A percentile compares a stretch with the other conserved stretches of the same genome.
Conservation (phyloP, 1,140 invertebrate genomes). For the Nasonia longicornis region DNA sequence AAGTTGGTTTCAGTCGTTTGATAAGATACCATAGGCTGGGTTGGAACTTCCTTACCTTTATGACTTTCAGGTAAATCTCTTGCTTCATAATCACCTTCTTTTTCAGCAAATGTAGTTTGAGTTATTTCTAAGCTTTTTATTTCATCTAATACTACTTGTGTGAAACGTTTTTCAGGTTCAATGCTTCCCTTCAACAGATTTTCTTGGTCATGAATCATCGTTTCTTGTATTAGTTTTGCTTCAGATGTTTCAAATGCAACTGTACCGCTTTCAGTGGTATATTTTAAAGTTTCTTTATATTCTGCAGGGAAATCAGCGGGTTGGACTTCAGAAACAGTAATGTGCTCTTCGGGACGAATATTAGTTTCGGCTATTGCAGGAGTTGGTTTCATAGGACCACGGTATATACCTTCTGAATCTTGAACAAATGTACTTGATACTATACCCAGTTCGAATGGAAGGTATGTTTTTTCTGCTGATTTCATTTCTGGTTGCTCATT, state of each 20-base stretch:
- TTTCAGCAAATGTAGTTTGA: slow-evolving; percentile 71
- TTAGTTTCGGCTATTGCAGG: slow-evolving; percentile 68
- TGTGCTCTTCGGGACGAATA: slow-evolving; percentile 70
- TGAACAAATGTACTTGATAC: slow-evolving; percentile 69
- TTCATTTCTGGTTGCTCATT: slow-evolving; percentile 66
- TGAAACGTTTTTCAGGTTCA: slow-evolving; percentile 60
- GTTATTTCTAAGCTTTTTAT: slow-evolving; percentile 69
- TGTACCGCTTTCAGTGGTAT: slow-evolving; percentile 69
- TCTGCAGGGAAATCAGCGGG: slow-evolving; percentile 70
- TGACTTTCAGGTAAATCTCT: slow-evolving; percentile 71
- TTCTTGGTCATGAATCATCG: slow-evolving; percentile 71
- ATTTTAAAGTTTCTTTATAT: slow-evolving; percentile 70
- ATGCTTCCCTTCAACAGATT: slow-evolving; percentile 57
- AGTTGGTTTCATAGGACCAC: slow-evolving; percentile 62
- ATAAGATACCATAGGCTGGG: slow-evolving; percentile 71
- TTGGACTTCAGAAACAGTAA: slow-evolving; percentile 71
- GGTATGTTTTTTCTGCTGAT: slow-evolving; percentile 68
- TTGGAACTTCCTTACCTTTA: slow-evolving; percentile 68
- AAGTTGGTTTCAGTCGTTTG: slow-evolving; percentile 73
- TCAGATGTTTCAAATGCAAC: slow-evolving; percentile 69
- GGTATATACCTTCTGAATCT: slow-evolving; percentile 72
- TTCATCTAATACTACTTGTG: slow-evolving; percentile 63
- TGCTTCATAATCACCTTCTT: slow-evolving; percentile 69
- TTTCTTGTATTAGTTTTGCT: slow-evolving; percentile 72
- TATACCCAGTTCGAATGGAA: slow-evolving; percentile 71